Percentiles rank a stretch among this genome's conserved stretches.
Evolutionary conservation across 2,888 invertebrate genomes (phyloP).

Genomic region (Kuschelorhynchus macadamiae): DNA sequence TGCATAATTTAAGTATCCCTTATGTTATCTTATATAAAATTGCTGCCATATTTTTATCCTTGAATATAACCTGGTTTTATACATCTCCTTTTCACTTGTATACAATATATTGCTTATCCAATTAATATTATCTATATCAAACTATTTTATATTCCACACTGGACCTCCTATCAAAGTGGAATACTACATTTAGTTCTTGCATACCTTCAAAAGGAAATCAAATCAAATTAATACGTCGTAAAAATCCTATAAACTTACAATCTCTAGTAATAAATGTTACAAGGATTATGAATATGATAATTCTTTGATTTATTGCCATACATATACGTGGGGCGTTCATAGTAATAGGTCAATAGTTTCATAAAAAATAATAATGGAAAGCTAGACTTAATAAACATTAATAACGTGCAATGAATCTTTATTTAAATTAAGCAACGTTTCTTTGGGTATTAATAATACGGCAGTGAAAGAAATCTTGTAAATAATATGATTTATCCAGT

Average conservation of each 20-base stretch:
- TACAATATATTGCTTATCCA: no score
- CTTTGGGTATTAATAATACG: no score
- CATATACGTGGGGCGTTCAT: conserved; percentile 15
- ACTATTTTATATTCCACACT: background rate
- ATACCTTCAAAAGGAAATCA: conserved; percentile 38
- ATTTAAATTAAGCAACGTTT: background rate
- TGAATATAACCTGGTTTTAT: no score
- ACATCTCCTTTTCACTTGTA: no score
- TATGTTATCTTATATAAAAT: no score
- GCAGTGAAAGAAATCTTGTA: no score
- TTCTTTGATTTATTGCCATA: conserved; percentile 32
- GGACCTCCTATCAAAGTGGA: conserved; percentile 15
- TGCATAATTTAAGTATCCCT: no score
- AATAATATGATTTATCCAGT: no score
- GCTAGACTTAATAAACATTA: conserved; percentile 6
- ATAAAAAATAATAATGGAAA: conserved; percentile 21
- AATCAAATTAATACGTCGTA: conserved; percentile 44
- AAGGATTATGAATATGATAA: conserved; percentile 40
- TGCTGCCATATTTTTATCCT: no score
- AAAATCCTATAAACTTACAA: conserved; percentile 35
- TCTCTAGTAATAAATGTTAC: conserved; percentile 29
- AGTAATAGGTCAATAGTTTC: conserved; percentile 24
- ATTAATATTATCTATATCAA: no score
- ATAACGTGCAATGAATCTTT: background rate
- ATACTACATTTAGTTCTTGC: conserved; percentile 19